A percentile compares a stretch with the other conserved stretches of the same genome.
Evolutionary conservation across 1,140 invertebrate species (phyloP).

Genomic region (Gryon sp.): DNA sequence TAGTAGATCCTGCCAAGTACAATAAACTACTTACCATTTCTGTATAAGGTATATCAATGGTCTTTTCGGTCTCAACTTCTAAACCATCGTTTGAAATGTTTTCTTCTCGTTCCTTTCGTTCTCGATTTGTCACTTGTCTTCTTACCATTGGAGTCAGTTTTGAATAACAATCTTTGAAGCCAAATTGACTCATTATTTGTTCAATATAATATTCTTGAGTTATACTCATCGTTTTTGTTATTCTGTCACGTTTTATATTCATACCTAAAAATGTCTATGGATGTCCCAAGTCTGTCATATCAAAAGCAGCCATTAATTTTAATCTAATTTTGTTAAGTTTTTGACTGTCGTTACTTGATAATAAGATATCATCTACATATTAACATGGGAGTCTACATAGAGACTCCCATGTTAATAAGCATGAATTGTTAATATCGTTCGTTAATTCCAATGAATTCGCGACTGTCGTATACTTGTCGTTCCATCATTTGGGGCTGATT

Average conservation of each 20-base stretch:
- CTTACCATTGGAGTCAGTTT: not conserved
- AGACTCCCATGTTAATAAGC: not conserved
- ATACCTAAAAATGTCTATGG: not conserved
- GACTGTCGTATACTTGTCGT: conserved; percentile 30
- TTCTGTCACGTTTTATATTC: not conserved
- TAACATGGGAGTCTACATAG: not conserved
- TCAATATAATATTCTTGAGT: not conserved
- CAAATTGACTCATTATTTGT: not conserved
- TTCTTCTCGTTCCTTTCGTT: not conserved
- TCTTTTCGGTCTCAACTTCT: too few relatives aligned
- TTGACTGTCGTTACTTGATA: not conserved
- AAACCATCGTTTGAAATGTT: too few relatives aligned
- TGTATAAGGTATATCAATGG: too few relatives aligned
- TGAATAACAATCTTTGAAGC: not conserved
- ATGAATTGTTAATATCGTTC: conserved; percentile 1
- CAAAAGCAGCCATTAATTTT: not conserved
- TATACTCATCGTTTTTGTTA: not conserved
- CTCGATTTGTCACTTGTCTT: not conserved
- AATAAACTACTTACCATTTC: too few relatives aligned
- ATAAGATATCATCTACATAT: not conserved
- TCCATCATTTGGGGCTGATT: conserved; percentile 65
- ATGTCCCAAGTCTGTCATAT: not conserved
- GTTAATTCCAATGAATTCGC: not conserved
- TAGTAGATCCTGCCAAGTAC: too few relatives aligned
- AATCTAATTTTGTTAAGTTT: not conserved